Evolutionary conservation across 2,113 vertebrate species (phyloP).

Genomic region (Lepus americanus): DNA sequence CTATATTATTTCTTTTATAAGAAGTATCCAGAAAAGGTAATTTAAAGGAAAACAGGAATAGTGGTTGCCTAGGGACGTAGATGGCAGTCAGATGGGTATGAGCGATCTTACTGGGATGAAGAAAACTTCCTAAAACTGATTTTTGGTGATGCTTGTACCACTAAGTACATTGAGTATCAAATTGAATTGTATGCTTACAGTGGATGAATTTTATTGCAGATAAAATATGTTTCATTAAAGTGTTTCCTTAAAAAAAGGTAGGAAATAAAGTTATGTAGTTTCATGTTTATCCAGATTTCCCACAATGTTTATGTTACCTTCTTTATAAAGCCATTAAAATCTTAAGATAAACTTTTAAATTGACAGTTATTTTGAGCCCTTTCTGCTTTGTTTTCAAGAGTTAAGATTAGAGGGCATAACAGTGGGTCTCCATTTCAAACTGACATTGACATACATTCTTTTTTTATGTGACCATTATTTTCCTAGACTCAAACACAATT

Average conservation of each 20-base stretch:
- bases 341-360: background rate
- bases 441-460: background rate
- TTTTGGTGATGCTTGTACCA: background rate
- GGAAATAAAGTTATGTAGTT: slow-evolving; percentile 11
- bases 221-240: slow-evolving; percentile 20
- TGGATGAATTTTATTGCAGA: background rate
- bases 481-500: background rate
- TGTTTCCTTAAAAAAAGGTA: background rate
- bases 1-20: background rate
- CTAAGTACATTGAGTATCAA: background rate
- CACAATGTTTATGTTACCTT: background rate
- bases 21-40: background rate
- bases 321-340: slow-evolving; percentile 11
- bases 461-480: background rate
- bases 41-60: background rate
- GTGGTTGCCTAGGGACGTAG: background rate
- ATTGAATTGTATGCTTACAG: background rate
- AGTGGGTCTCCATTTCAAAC: background rate
- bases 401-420: background rate
- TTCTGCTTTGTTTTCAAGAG: background rate
- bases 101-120: background rate
- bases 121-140: background rate
- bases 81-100: background rate
- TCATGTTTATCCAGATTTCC: slow-evolving; percentile 31
- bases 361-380: background rate